A percentile compares a stretch with the other conserved stretches of the same genome.
Conservation (phyloP, 2,797 vertebrate species). For the Epinephelus malabaricus region DNA sequence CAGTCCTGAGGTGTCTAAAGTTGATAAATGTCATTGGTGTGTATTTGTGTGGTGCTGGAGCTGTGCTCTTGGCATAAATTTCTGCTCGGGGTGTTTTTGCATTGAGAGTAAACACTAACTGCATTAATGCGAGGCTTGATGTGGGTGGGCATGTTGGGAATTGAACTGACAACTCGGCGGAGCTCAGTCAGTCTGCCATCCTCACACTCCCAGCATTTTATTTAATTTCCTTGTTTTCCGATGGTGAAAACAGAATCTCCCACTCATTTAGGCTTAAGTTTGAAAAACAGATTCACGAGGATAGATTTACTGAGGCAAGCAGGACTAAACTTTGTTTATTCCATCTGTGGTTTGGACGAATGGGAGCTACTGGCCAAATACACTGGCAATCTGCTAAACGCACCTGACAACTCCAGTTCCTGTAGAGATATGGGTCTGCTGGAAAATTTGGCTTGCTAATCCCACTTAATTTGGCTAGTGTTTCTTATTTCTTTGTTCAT, state of each 20-base stretch:
- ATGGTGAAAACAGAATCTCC: conserved; percentile 31
- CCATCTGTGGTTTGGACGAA: neutral
- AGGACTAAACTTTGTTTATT: neutral
- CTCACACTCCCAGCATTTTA: conserved; percentile 40
- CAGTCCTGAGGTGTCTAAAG: conserved; percentile 59
- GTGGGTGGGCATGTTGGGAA: conserved; percentile 66
- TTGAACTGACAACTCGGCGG: conserved; percentile 62
- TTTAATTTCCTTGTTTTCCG: conserved; percentile 40
- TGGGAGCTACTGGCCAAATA: neutral
- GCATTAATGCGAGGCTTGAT: conserved; percentile 58
- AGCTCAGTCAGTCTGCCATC: conserved; percentile 40
- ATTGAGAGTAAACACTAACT: conserved; percentile 58
- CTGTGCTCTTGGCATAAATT: conserved; percentile 48
- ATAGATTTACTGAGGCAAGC: neutral
- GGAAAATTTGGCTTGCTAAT: neutral
- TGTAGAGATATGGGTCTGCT: neutral
- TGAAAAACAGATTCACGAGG: conserved; percentile 9
- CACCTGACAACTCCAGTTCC: neutral
- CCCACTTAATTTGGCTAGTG: neutral
- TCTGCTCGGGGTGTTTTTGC: conserved; percentile 52
- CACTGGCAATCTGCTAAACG: neutral
- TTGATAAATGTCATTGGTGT: conserved; percentile 67
- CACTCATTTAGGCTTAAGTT: conserved; percentile 26
- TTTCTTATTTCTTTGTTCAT: neutral
- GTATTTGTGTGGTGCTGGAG: conserved; percentile 33